Conservation (phyloP, 2,797 vertebrate genomes). For the Epinephelus awoara region DNA sequence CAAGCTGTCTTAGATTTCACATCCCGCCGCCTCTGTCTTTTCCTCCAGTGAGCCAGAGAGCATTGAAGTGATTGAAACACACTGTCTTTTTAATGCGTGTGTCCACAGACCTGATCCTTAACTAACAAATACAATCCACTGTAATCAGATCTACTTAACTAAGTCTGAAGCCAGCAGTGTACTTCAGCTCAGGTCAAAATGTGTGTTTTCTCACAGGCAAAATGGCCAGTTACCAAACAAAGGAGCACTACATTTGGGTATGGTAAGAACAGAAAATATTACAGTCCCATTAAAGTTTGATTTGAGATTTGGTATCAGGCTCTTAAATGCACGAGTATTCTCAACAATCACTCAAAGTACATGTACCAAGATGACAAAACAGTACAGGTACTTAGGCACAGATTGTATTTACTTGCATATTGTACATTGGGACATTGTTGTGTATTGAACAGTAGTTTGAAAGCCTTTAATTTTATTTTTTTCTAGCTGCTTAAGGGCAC, state of each 20-base stretch:
- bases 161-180: neutral
- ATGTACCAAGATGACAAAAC: neutral
- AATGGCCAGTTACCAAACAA: neutral
- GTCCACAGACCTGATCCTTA: constrained; percentile 5
- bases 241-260: neutral
- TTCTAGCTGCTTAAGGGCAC: too few relatives aligned
- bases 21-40: neutral
- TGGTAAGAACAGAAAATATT: neutral
- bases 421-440: neutral
- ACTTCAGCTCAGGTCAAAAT: neutral
- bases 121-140: neutral
- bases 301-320: neutral
- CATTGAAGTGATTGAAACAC: neutral
- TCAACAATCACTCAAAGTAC: neutral
- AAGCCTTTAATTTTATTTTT: neutral
- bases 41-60: neutral
- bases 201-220: neutral
- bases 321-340: neutral
- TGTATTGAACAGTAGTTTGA: neutral
- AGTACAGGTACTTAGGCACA: neutral
- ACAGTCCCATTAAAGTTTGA: too few relatives aligned
- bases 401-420: too few relatives aligned
- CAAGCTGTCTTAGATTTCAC: constrained; percentile 42
- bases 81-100: neutral
- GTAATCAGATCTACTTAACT: neutral